A percentile compares a stretch with the other conserved stretches of the same genome.
These are phyloP conservation scores for Nemoura dubitans DNA, from an alignment of 2,888 invertebrate genomes.

Conservation along the genomic window DNA sequence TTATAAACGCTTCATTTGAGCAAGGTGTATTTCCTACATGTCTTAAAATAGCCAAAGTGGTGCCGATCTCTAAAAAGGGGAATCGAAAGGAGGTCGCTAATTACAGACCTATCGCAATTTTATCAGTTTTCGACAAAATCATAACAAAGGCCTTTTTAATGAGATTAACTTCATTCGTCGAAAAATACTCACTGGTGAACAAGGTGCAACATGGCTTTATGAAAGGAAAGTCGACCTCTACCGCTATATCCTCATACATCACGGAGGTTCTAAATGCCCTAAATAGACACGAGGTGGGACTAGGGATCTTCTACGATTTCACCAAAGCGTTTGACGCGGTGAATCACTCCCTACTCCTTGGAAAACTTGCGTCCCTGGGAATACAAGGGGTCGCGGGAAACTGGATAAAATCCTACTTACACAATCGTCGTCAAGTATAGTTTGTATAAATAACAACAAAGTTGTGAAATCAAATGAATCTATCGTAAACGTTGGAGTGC, in stretches of 20 bases:
- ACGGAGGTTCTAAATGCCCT: not conserved
- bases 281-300: not conserved
- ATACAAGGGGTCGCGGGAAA: not conserved
- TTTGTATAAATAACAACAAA: not conserved
- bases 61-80: constrained; percentile 25
- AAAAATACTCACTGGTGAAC: constrained; percentile 32
- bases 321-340: not conserved
- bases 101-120: constrained; percentile 46
- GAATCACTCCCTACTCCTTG: not conserved
- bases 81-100: constrained; percentile 35
- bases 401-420: not conserved
- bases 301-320: not conserved
- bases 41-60: not conserved
- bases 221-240: constrained; percentile 29
- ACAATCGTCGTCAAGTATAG: not conserved
- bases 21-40: not conserved
- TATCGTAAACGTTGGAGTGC: not conserved
- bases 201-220: constrained; percentile 45
- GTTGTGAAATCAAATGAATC: not conserved
- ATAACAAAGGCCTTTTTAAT: constrained; percentile 40
- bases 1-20: not conserved
- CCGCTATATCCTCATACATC: not conserved
- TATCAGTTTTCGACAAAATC: constrained; percentile 43
- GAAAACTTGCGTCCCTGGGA: not conserved
- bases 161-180: constrained; percentile 36